Base-by-base conservation (phyloP, 2,113 vertebrate species). In the Barnardius zonarius region DNA sequence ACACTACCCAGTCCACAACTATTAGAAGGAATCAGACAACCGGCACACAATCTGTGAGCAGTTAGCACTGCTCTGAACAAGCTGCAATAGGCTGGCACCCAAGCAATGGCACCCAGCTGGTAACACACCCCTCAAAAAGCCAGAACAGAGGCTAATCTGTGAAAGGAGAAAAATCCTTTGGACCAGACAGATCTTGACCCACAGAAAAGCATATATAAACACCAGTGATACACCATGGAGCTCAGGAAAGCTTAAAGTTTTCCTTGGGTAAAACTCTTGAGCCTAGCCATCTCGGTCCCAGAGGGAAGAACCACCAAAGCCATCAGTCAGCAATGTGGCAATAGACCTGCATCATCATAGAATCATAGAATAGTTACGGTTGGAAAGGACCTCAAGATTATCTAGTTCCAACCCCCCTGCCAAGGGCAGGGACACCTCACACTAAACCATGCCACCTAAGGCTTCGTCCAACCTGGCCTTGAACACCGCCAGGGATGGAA, bases 291-390 rank as follows among this genome's bases (percentile, higher is more conserved):
- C 28, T 62, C 7, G 0, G 44, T 30, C 39, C 86, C 46, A 39
- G 49, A 67, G 27, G 25, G 20, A 55, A 91, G 64, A 77, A 37
- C 44, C 35, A 35, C 10, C 27, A 35, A 51, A 69, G 4, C 20
- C 28, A 41, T 30, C 30, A 30, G 18, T 11, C 24, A 28, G 18
- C 1, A 0, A 43, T 5, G 44, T 11, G 49, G 13, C 30, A 61
- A 86, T 44, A 51, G 33, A 19, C 3, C 51, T 51, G 19, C 19
- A 64, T 37, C 59, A 24, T 17, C 0, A 0, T 39, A 39, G 39
- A 39, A 39, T 39, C 39, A 39, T 39, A 39, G 39, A 39, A 39
- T 39, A 37, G 35, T 37, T 37, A 37, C 7, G 35, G 35, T 37
- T 37, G 35, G 35, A 37, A 37, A 37, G 35, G 35, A 37, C 35